Evolutionary conservation across 2,888 invertebrate genomes (phyloP), one percentile per base, ranked within the genome.

Genomic region (Torymus aiolomorphi): DNA sequence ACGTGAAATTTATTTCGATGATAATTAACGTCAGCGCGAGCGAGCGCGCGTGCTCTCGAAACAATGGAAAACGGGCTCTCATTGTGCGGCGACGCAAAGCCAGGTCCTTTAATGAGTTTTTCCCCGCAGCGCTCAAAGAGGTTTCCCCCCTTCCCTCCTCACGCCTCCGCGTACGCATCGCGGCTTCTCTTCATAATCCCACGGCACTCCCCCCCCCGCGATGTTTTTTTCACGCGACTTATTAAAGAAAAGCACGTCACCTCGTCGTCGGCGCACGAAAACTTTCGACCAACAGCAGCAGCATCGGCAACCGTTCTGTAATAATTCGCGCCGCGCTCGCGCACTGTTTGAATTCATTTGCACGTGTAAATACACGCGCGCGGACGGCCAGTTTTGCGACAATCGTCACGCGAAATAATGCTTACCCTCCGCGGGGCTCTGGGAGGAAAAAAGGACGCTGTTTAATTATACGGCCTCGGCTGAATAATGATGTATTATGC

Each of bases 381-480:
- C 61, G 13, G 54, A 14, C 12, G 18, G 16, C 13, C 51, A n/a
- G 61, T 75, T 75, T 67, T 65, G 56, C 59, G 61, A 70, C 54
- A 57, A 74, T 74, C 70, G 63, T 70, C 65, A 69, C 70, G 74
- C 62, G 31, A 78, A 74, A 69, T 74, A 62, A 66, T 57, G 67
- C 67, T 74, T 78, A 57, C 16, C n/a, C 70, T 18, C 1, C 31
- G 14, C n/a, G n/a, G 5, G 24, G 1, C 20, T 20, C 20, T 20
- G 13, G 8, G 42, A 73, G 54, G 16, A 52, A 75, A 42, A 57
- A 31, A 8, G 31, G 31, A 31, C 56, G 12, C 13, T 12, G 12
- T 65, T 71, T 77, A 74, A 74, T 66, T 74, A 54, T 49, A 57
- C 49, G 42, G 20, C 74, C 51, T 2, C 57, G 11, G 24, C n/a